Percentiles rank a stretch among this genome's conserved stretches.
Evolutionary conservation across 1,140 invertebrate species (phyloP).

Genomic region (Neelides sp.): DNA sequence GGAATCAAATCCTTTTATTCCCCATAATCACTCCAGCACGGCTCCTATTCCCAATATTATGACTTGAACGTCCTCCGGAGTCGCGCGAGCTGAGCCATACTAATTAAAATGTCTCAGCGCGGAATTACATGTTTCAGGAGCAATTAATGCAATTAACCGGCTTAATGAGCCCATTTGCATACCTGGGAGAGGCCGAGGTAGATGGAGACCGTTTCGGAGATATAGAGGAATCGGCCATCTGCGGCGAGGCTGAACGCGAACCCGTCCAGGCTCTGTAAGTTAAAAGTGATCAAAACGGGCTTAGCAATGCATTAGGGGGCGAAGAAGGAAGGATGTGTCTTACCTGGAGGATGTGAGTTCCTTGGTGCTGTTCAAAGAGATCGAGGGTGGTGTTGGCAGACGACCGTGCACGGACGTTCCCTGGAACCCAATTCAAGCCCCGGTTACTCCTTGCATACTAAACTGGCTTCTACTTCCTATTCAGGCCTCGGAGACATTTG

Average conservation of each 20-base stretch:
- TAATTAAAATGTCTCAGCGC: no score
- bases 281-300: constrained; percentile 2
- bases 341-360: constrained; percentile 93
- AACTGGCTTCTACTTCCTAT: no score
- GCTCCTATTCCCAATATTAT: no score
- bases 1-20: no score
- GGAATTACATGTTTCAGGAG: no score
- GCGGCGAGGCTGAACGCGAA: constrained; percentile 87
- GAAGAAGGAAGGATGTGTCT: constrained; percentile 23
- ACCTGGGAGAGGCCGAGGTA: constrained; percentile 97
- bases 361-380: constrained; percentile 84
- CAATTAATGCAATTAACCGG: no score
- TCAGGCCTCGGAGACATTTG: no score
- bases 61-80: no score
- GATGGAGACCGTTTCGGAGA: constrained; percentile 97
- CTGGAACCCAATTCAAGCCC: not conserved
- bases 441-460: not conserved
- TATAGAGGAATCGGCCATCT: constrained; percentile 93
- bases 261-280: constrained; percentile 80
- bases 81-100: no score
- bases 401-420: constrained; percentile 7
- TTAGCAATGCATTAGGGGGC: not conserved
- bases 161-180: no score
- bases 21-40: no score
- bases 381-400: constrained; percentile 27